Base-by-base conservation (phyloP, 2,113 vertebrate species). In the Ochotona curzoniae region DNA sequence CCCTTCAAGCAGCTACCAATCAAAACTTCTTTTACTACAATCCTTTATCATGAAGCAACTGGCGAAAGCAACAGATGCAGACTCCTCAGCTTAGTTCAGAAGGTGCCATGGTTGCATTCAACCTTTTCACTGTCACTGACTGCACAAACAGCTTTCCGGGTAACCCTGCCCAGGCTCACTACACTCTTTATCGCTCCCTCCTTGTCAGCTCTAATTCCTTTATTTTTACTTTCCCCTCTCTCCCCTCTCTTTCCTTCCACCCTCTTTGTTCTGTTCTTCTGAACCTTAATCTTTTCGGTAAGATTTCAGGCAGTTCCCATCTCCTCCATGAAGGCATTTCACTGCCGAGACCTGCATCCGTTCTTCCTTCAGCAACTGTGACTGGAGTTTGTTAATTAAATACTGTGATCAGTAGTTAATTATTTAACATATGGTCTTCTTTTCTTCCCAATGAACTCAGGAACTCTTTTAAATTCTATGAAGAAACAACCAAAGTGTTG, bases 391-490 rank as follows among this genome's bases (percentile, higher is more conserved):
- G 32, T 25, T 76, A 18, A 44, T 44, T 26, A 47, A 57, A 71
- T 1, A 69, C 17, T 47, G 38, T 44, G 38, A 44, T 78, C 61
- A 28, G 54, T 47, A 21, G 11, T 26, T 44, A 70, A 38, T 78
- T 79, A 47, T 44, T 80, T 67, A 49, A 28, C 63, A 25, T 32
- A 30, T 75, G 21, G 17, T 38, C 17, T 38, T 80, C n/a, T 82
- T 66, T 83, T 49, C 47, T 74, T 63, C 73, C 60, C 47, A 70
- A 57, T 1, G 11, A 84, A 70, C 38, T 80, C 38, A 8, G 76
- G 74, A 78, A 30, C 15, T 93, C 76, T 94, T 89, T 80, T 69
- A 92, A 75, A 14, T 69, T 47, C 63, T 92, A 18, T 47, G 32
- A 5, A 74, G 89, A 88, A 93, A 88, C 17, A 32, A 49, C 15